A percentile compares a stretch with the other conserved stretches of the same genome.
phyloP scores from a whole-genome alignment of 2,888 invertebrate genomes.

The Pogonocherus hispidulus region DNA sequence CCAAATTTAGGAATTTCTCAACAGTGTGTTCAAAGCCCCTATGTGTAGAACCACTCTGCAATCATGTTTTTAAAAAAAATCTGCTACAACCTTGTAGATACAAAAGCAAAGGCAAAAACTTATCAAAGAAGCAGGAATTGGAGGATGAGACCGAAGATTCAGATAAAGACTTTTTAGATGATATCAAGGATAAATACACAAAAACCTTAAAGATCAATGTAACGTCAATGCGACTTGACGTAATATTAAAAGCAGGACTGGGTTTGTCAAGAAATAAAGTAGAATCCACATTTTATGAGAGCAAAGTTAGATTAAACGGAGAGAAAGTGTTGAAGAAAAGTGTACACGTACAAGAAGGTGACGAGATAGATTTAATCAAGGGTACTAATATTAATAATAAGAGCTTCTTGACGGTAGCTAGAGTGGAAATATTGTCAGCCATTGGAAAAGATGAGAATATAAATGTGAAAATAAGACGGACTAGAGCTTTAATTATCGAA shows the following conservation, averaged over 20 bases:
- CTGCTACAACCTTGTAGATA: conserved; percentile 46
- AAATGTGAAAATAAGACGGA: conserved; percentile 75
- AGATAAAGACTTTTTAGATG: conserved; percentile 69
- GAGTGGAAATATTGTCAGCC: conserved; percentile 77
- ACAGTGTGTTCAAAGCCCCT: conserved; percentile 3
- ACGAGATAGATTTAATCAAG: conserved; percentile 85
- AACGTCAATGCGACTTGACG: conserved; percentile 79
- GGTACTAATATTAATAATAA: conserved; percentile 78
- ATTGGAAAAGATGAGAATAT: conserved; percentile 73
- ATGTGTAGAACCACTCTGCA: background rate
- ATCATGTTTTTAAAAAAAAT: conserved; percentile 22
- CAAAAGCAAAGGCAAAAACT: conserved; percentile 51
- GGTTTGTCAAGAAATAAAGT: conserved; percentile 84
- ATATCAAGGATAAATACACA: conserved; percentile 71
- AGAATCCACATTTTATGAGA: conserved; percentile 84
- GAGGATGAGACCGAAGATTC: conserved; percentile 69
- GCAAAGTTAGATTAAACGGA: conserved; percentile 85
- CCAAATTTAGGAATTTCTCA: conserved; percentile 1
- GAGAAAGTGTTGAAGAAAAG: conserved; percentile 84
- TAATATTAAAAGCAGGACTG: conserved; percentile 78
- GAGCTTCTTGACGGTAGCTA: conserved; percentile 77
- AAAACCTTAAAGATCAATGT: conserved; percentile 77
- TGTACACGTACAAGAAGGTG: conserved; percentile 74
- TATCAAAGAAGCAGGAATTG: conserved; percentile 67
- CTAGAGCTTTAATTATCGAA: conserved; percentile 80